Percentiles rank a stretch among this genome's conserved stretches.
These are phyloP conservation scores for Zaprionus gabonicus DNA, from an alignment of 1,140 invertebrate genomes.

Conservation along the genomic window DNA sequence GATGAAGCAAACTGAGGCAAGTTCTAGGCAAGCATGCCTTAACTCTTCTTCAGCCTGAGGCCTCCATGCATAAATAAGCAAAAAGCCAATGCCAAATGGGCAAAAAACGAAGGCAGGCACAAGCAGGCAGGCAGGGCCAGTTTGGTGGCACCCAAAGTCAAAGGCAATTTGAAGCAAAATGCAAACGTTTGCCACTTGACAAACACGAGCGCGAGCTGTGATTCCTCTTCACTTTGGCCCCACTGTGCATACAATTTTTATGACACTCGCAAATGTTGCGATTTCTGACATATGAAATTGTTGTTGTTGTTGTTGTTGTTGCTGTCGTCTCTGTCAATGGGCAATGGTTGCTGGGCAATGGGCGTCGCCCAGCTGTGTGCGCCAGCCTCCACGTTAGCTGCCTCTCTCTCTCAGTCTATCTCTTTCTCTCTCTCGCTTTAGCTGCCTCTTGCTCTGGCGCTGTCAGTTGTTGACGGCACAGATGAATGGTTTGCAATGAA, in stretches of 20 bases:
- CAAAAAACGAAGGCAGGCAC: not conserved
- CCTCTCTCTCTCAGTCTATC: not conserved
- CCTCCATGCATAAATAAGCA: slow-evolving; percentile 72
- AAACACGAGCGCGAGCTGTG: slow-evolving; percentile 72
- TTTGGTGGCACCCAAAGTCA: slow-evolving; percentile 45
- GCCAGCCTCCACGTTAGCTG: slow-evolving; percentile 6
- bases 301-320: slow-evolving; percentile 17
- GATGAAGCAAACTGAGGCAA: not conserved
- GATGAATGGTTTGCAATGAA: slow-evolving; percentile 49
- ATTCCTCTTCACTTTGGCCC: slow-evolving; percentile 44
- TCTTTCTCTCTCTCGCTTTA: not conserved
- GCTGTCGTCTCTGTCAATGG: slow-evolving; percentile 40
- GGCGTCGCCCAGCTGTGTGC: slow-evolving; percentile 43
- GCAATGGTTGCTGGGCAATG: slow-evolving; percentile 17
- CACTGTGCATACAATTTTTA: slow-evolving; percentile 78
- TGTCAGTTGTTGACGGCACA: slow-evolving; percentile 51
- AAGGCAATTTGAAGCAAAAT: slow-evolving; percentile 75
- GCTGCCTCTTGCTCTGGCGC: not conserved
- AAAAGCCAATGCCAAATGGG: slow-evolving; percentile 16
- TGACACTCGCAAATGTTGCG: slow-evolving; percentile 82
- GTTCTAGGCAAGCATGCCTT: slow-evolving; percentile 6
- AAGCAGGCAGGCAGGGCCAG: not conserved
- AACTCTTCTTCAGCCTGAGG: slow-evolving; percentile 23
- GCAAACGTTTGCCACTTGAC: slow-evolving; percentile 83
- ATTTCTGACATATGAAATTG: slow-evolving; percentile 67